A percentile compares a stretch with the other conserved stretches of the same genome.
Evolutionary conservation across 2,888 invertebrate species (phyloP).

Genomic region (Sinelater perroti): DNA sequence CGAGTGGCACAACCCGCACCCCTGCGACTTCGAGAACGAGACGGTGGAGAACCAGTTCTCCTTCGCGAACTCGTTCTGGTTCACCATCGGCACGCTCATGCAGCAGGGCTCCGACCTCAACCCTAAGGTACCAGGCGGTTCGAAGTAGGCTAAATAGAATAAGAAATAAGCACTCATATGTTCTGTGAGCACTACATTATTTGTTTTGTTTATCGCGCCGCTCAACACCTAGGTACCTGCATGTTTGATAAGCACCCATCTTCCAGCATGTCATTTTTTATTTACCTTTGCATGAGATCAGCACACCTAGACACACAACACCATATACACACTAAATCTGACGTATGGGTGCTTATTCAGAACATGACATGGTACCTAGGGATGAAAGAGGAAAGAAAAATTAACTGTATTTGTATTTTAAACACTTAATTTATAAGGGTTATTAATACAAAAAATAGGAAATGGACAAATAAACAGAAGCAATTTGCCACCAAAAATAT

Average conservation of each 20-base stretch:
- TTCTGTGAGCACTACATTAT: conserved; percentile 37
- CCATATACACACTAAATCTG: neutral
- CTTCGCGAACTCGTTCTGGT: conserved; percentile 86
- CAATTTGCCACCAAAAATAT: too few species aligned
- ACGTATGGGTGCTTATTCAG: conserved; percentile 34
- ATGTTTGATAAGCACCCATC: conserved; percentile 51
- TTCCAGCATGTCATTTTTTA: conserved; percentile 17
- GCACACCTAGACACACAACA: conserved; percentile 10
- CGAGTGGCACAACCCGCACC: conserved; percentile 81
- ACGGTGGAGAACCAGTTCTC: conserved; percentile 82
- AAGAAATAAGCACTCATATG: conserved; percentile 51
- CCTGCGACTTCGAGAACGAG: conserved; percentile 70
- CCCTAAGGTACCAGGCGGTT: conserved; percentile 71
- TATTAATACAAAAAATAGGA: neutral
- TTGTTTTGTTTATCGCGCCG: too few species aligned
- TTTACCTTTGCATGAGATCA: conserved; percentile 11
- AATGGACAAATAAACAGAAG: too few species aligned
- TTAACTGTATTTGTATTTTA: neutral
- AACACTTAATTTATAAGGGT: neutral
- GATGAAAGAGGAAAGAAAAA: neutral
- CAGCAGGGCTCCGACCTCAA: conserved; percentile 84
- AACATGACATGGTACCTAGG: conserved; percentile 29
- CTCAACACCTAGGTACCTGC: conserved; percentile 48
- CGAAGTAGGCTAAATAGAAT: conserved; percentile 9
- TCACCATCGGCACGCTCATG: conserved; percentile 88